Evolutionary conservation across 2,888 invertebrate species (phyloP).

Genomic region (Platycheirus rosarum): DNA sequence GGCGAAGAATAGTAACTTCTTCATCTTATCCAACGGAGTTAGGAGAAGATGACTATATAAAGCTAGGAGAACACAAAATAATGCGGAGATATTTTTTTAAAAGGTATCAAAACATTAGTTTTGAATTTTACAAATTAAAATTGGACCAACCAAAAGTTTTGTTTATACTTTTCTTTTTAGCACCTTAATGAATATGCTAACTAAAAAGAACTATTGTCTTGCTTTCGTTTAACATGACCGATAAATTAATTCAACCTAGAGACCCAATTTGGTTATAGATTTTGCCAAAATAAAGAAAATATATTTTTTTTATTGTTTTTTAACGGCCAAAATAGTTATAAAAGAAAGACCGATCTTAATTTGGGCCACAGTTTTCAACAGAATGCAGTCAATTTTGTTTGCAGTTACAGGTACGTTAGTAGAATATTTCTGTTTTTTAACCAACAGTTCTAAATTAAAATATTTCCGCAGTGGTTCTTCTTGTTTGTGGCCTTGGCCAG

Average conservation of each 20-base stretch:
- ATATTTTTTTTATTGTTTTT: too few relatives aligned
- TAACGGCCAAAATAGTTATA: too few relatives aligned
- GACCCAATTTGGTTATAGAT: slow-evolving; percentile 33
- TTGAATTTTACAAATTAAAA: neutral
- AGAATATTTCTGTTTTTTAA: neutral
- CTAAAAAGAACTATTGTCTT: too few relatives aligned
- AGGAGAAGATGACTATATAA: too few relatives aligned
- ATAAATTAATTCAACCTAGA: slow-evolving; percentile 51
- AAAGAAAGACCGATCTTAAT: slow-evolving; percentile 33
- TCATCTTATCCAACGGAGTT: too few relatives aligned
- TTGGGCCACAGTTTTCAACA: slow-evolving; percentile 36
- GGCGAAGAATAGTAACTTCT: too few relatives aligned
- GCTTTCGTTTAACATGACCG: too few relatives aligned
- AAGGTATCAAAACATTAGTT: too few relatives aligned
- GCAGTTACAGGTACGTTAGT: slow-evolving; percentile 33
- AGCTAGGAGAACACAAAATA: too few relatives aligned
- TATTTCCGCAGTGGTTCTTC: slow-evolving; percentile 10
- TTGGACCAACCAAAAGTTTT: neutral
- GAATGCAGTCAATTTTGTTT: slow-evolving; percentile 64
- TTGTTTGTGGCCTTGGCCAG: neutral
- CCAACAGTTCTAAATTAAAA: neutral
- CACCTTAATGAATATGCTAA: slow-evolving; percentile 21
- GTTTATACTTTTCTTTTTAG: neutral
- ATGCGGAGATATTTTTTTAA: too few relatives aligned
- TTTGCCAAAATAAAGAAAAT: slow-evolving; percentile 28